A percentile compares a stretch with the other conserved stretches of the same genome.
Evolutionary conservation across 2,113 vertebrate genomes (phyloP).

Genomic region (Paratilapia polleni): DNA sequence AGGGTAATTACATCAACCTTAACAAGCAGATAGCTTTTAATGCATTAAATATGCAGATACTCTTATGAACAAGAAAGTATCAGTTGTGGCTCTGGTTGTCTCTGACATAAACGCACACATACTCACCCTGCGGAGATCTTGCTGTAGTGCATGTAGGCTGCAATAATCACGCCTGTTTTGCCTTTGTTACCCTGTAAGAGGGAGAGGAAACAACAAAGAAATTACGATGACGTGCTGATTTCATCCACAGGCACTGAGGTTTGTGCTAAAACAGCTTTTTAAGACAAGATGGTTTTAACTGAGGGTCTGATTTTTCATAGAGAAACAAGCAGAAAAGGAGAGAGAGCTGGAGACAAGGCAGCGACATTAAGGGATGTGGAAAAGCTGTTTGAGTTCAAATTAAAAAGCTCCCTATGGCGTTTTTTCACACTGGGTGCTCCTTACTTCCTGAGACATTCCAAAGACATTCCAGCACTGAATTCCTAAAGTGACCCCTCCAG

Average conservation of each 20-base stretch:
- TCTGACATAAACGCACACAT: constrained; percentile 3
- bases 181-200: constrained; percentile 87
- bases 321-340: background rate
- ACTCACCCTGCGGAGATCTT: constrained; percentile 92
- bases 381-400: constrained; percentile 46
- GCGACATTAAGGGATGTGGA: background rate
- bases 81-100: background rate
- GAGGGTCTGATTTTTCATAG: background rate
- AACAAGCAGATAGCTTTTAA: background rate
- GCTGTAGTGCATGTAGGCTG: constrained; percentile 96
- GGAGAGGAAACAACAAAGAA: constrained; percentile 24
- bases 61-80: constrained; percentile 13
- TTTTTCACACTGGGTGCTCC: constrained; percentile 24
- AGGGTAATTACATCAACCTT: background rate
- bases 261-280: background rate
- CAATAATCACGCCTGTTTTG: constrained; percentile 90
- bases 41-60: background rate
- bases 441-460: constrained; percentile 68
- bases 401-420: constrained; percentile 62
- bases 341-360: background rate
- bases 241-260: background rate
- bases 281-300: background rate
- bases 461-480: constrained; percentile 59
- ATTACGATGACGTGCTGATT: background rate
- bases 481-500: constrained; percentile 52